A percentile compares a stretch with the other conserved stretches of the same genome.
phyloP scores from a whole-genome alignment of 2,113 vertebrate species.

The Channa argus region DNA sequence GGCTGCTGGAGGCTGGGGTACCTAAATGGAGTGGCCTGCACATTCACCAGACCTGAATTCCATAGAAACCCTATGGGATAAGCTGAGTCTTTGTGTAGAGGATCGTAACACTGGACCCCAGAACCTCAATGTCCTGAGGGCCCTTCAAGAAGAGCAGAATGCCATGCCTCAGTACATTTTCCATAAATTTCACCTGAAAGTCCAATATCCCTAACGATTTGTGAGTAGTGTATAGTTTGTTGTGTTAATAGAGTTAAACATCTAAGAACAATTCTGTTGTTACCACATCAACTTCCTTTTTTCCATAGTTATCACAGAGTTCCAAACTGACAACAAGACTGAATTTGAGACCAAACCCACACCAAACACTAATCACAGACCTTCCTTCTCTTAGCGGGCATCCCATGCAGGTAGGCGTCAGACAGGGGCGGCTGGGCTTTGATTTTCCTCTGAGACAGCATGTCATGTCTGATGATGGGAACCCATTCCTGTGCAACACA shows the following conservation, averaged over 20 bases:
- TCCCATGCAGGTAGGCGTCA: slow-evolving; percentile 90
- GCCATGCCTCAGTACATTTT: neutral
- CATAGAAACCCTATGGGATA: slow-evolving; percentile 13
- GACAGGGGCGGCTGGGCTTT: slow-evolving; percentile 89
- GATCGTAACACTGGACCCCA: slow-evolving; percentile 1
- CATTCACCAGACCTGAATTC: slow-evolving; percentile 7
- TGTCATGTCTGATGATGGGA: slow-evolving; percentile 89
- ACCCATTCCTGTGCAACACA: slow-evolving; percentile 86
- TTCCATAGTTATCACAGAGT: no score
- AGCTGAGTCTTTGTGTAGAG: slow-evolving; percentile 4
- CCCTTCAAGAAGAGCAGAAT: slow-evolving; percentile 14
- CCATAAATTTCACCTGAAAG: no score
- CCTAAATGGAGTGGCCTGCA: slow-evolving; percentile 8
- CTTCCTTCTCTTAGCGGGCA: slow-evolving; percentile 92
- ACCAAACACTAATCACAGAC: slow-evolving; percentile 52
- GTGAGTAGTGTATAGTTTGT: no score
- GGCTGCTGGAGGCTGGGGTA: neutral
- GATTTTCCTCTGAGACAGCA: slow-evolving; percentile 89
- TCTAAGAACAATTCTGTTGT: no score
- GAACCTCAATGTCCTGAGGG: slow-evolving; percentile 3
- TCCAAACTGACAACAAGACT: no score
- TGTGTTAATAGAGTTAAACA: no score
- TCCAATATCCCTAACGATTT: no score
- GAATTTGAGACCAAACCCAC: neutral
- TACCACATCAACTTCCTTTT: no score